Percentiles rank a stretch among this genome's conserved stretches.
Conservation (phyloP, 2,797 vertebrate genomes). For the Mergus octosetaceus region DNA sequence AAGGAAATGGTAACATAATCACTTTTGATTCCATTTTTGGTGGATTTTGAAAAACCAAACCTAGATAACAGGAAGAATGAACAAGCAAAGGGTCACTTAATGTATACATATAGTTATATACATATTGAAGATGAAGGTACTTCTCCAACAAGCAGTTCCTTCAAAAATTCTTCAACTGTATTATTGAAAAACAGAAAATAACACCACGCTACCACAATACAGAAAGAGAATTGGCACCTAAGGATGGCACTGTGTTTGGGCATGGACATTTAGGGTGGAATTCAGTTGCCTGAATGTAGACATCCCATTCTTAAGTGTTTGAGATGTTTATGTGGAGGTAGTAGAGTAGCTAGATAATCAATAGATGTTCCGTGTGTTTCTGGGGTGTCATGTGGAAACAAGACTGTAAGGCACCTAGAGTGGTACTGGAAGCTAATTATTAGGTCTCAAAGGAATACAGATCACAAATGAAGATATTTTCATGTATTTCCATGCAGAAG, state of each 20-base stretch:
- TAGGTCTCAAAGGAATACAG: neutral
- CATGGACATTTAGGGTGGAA: too few relatives aligned
- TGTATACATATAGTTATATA: neutral
- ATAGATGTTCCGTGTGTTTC: neutral
- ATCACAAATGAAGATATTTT: neutral
- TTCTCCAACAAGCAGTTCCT: neutral
- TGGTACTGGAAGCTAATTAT: neutral
- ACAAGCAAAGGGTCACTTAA: neutral
- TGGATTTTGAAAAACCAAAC: neutral
- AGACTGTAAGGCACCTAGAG: neutral
- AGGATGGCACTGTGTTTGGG: neutral
- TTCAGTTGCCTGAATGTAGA: neutral
- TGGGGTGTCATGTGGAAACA: neutral
- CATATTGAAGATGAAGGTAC: neutral
- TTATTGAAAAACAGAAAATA: neutral
- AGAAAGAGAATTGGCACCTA: neutral
- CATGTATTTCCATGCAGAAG: neutral
- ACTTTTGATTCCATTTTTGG: neutral
- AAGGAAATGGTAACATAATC: neutral
- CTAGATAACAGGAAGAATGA: neutral
- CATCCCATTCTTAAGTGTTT: too few relatives aligned
- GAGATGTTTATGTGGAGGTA: neutral
- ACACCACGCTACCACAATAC: accelerated
- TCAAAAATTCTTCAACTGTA: accelerated
- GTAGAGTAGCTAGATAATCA: neutral